Evolutionary conservation across 2,888 invertebrate genomes (phyloP).

Genomic region (Diplolepis rosae): DNA sequence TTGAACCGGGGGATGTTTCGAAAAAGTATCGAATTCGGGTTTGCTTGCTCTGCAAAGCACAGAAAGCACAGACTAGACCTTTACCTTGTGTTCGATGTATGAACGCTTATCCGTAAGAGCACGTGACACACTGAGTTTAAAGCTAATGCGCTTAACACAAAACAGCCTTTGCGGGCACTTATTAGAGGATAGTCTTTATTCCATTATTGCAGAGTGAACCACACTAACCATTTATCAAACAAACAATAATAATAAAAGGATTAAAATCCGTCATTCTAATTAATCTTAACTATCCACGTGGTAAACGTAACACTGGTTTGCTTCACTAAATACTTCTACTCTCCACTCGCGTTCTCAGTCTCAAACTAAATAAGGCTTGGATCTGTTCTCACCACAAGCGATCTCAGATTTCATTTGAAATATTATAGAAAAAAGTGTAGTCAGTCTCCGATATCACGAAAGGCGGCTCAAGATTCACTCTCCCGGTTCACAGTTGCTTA

Average conservation of each 20-base stretch:
- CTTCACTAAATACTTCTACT: background rate
- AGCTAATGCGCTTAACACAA: conserved; percentile 14
- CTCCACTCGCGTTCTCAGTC: conserved; percentile 6
- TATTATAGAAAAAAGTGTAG: conserved; percentile 2
- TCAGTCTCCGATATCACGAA: background rate
- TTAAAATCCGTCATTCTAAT: background rate
- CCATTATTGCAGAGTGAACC: background rate
- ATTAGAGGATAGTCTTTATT: background rate
- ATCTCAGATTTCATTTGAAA: background rate
- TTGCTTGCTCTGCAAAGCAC: background rate
- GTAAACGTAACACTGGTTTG: background rate
- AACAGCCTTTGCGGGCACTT: conserved; percentile 6
- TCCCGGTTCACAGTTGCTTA: background rate
- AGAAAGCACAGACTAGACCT: background rate
- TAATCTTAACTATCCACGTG: background rate
- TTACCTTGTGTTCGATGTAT: conserved; percentile 13
- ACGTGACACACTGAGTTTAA: conserved; percentile 33
- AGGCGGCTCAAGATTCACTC: background rate
- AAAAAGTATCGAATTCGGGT: background rate
- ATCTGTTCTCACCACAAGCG: background rate
- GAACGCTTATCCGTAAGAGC: conserved; percentile 32
- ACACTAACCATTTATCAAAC: background rate
- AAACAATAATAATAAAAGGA: background rate
- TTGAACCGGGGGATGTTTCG: too few relatives aligned
- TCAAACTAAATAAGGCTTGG: conserved; percentile 1